Conservation (phyloP, 2,888 invertebrate genomes). For the Germaria angustata region DNA sequence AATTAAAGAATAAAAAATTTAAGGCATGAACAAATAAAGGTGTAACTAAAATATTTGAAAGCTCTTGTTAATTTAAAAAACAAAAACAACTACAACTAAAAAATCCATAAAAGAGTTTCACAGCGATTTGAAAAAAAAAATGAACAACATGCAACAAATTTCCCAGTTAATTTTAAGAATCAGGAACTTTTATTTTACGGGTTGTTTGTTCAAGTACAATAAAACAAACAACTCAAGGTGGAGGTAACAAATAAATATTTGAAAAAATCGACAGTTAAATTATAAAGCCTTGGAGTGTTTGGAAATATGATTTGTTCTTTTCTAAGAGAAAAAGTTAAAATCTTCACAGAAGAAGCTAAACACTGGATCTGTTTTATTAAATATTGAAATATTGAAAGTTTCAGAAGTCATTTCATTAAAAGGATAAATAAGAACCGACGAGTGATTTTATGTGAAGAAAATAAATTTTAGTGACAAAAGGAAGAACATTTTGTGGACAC, state of each 20-base stretch:
- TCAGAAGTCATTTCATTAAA: no score
- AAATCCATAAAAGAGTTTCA: background rate
- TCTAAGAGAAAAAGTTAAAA: background rate
- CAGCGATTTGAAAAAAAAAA: conserved; percentile 25
- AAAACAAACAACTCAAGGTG: conserved; percentile 21
- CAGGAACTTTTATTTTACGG: conserved; percentile 28
- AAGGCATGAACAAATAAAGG: conserved; percentile 67
- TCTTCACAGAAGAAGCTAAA: background rate
- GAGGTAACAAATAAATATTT: conserved; percentile 7
- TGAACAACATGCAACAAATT: conserved; percentile 37
- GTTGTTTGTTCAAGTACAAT: conserved; percentile 17
- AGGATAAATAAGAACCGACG: no score
- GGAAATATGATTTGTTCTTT: background rate
- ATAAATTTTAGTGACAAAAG: no score
- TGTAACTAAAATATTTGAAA: conserved; percentile 67
- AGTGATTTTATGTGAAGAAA: no score
- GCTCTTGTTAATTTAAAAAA: conserved; percentile 62
- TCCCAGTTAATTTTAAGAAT: conserved; percentile 24
- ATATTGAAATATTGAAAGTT: no score
- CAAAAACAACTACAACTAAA: background rate
- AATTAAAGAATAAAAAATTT: conserved; percentile 13
- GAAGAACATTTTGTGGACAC: no score
- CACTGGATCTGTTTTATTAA: no score
- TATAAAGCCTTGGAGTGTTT: background rate
- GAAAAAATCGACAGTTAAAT: conserved; percentile 46